Evolutionary conservation across 2,113 vertebrate genomes (phyloP).

Genomic region (Cygnus buccinator): DNA sequence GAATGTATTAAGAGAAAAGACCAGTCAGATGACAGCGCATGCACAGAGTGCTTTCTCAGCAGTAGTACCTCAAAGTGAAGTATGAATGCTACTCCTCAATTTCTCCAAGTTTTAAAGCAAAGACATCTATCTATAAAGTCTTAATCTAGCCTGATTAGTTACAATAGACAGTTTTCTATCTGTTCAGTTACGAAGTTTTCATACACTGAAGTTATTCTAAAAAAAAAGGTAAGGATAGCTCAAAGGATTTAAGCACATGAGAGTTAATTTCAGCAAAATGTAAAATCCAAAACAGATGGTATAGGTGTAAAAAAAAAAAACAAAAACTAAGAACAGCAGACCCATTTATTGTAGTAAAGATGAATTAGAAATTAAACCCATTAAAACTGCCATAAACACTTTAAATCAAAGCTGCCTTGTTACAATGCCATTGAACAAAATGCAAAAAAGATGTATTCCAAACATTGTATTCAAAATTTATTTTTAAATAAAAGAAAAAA

Average conservation of each 20-base stretch:
- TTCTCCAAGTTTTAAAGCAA: not conserved
- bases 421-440: not conserved
- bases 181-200: not conserved
- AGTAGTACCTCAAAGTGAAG: not conserved
- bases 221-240: not conserved
- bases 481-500: slow-evolving; percentile 78
- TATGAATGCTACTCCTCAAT: not conserved
- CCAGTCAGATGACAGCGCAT: not conserved
- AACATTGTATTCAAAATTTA: slow-evolving; percentile 82
- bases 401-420: not conserved
- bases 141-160: not conserved
- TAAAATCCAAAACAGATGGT: not conserved
- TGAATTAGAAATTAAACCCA: not conserved
- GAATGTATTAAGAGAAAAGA: not conserved
- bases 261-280: not conserved
- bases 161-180: rapidly evolving
- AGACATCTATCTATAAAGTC: not conserved
- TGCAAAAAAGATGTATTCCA: not conserved
- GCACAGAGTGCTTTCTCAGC: not conserved
- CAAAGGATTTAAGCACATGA: not conserved
- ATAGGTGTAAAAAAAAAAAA: not conserved
- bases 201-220: not conserved
- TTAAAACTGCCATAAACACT: no score
- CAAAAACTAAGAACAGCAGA: not conserved
- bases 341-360: not conserved